phyloP scores from a whole-genome alignment of 2,888 invertebrate species.

The Drosophila yooni region DNA sequence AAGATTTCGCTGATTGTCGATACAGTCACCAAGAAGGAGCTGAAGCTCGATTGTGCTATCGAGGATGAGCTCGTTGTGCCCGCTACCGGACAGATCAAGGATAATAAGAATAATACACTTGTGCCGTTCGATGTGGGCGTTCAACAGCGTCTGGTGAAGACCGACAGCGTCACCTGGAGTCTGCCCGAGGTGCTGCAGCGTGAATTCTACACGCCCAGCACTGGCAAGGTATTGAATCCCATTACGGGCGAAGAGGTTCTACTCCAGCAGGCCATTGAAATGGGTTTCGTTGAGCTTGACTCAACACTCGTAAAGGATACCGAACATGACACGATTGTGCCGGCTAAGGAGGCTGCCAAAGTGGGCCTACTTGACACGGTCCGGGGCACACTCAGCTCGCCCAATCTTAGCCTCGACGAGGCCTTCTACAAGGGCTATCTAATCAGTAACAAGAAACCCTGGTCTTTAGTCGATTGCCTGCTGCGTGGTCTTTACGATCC shows the following conservation, averaged over 20 bases:
- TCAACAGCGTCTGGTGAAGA: slow-evolving; percentile 89
- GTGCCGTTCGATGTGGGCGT: slow-evolving; percentile 90
- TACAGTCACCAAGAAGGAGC: slow-evolving; percentile 89
- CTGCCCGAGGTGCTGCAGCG: slow-evolving; percentile 90
- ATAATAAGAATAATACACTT: slow-evolving; percentile 89
- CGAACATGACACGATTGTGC: slow-evolving; percentile 88
- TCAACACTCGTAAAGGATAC: slow-evolving; percentile 91
- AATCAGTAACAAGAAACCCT: slow-evolving; percentile 91
- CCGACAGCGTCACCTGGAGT: slow-evolving; percentile 89
- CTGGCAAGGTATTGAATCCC: slow-evolving; percentile 91
- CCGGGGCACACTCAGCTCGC: slow-evolving; percentile 89
- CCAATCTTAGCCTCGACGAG: slow-evolving; percentile 90
- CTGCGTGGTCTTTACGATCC: slow-evolving; percentile 92
- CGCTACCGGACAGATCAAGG: slow-evolving; percentile 89
- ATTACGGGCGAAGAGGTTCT: slow-evolving; percentile 90
- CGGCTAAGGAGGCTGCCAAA: slow-evolving; percentile 90
- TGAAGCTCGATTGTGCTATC: slow-evolving; percentile 91
- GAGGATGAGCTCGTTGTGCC: slow-evolving; percentile 89
- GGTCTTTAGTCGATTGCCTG: slow-evolving; percentile 93
- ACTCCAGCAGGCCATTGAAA: slow-evolving; percentile 90
- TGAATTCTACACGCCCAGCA: slow-evolving; percentile 91
- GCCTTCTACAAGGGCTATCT: slow-evolving; percentile 93
- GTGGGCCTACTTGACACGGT: slow-evolving; percentile 89
- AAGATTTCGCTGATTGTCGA: slow-evolving; percentile 93
- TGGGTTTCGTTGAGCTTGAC: slow-evolving; percentile 90